phyloP scores from a whole-genome alignment of 1,140 invertebrate genomes.

The Hypothenemus hampei region DNA sequence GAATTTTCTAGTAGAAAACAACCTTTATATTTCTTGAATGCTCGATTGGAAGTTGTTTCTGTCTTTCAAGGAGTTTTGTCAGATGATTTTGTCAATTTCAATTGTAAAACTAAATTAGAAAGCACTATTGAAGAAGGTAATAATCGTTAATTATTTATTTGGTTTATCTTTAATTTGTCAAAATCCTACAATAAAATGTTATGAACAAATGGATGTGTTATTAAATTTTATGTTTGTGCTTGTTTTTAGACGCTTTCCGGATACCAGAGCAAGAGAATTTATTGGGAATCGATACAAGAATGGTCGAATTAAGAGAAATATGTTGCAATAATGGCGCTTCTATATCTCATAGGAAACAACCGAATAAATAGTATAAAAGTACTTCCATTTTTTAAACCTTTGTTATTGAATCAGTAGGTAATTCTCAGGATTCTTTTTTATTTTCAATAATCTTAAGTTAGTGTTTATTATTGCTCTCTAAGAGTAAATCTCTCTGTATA shows the following conservation, averaged over 20 bases:
- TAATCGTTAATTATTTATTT: neutral
- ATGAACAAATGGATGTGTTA: neutral
- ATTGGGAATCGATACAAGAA: conserved; percentile 1
- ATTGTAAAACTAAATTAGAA: conserved; percentile 51
- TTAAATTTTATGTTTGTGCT: conserved; percentile 3
- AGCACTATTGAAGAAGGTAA: conserved; percentile 45
- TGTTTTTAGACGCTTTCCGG: conserved; percentile 3
- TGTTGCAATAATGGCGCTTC: neutral
- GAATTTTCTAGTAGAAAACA: conserved; percentile 67
- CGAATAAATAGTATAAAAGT: neutral
- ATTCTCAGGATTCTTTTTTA: no score
- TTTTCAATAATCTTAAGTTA: no score
- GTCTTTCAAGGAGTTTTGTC: conserved; percentile 55
- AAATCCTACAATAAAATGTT: neutral
- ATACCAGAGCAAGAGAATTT: conserved; percentile 1
- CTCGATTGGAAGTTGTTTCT: conserved; percentile 50
- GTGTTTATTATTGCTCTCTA: no score
- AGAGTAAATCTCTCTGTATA: no score
- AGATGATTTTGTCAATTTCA: conserved; percentile 55
- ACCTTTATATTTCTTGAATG: conserved; percentile 57
- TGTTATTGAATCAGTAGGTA: no score
- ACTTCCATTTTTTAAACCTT: no score
- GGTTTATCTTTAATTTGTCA: neutral
- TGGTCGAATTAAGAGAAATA: conserved; percentile 10
- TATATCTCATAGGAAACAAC: conserved; percentile 8